These are phyloP conservation scores for Therioaphis trifolii DNA, from an alignment of 2,888 invertebrate species.

Conservation along the genomic window DNA sequence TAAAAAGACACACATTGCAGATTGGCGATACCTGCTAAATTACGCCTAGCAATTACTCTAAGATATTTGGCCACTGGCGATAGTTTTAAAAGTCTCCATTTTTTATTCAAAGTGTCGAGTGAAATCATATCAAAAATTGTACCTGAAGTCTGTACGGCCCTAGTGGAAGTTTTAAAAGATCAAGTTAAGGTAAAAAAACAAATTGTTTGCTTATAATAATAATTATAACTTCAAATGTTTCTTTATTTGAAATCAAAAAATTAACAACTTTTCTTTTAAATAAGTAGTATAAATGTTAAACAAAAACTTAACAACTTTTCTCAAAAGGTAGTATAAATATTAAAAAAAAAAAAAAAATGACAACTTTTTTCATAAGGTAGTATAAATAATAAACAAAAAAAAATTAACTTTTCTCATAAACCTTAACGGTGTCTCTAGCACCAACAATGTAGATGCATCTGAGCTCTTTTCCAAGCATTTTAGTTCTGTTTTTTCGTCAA, in stretches of 20 bases:
- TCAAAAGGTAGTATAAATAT: neutral
- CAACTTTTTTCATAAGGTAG: no score
- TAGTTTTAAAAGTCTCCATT: conserved; percentile 30
- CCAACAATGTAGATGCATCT: no score
- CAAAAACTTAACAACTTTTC: neutral
- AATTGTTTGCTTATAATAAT: conserved; percentile 19
- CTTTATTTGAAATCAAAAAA: conserved; percentile 25
- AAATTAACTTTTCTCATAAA: no score
- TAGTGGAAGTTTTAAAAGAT: neutral
- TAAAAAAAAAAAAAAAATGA: neutral
- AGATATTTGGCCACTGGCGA: conserved; percentile 27
- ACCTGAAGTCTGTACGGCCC: neutral
- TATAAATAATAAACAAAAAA: no score
- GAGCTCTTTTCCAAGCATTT: no score
- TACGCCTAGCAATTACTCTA: conserved; percentile 1
- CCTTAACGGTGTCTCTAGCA: no score
- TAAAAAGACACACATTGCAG: conserved; percentile 21
- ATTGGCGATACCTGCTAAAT: conserved; percentile 12
- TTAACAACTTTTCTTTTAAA: neutral
- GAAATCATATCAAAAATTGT: conserved; percentile 27
- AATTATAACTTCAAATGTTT: no score
- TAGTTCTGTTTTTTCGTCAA: no score
- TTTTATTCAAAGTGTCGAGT: conserved; percentile 20
- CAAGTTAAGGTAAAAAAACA: conserved; percentile 16
- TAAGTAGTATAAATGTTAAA: neutral